Conservation (phyloP, 2,888 invertebrate genomes). For the Trachelus tabidus region DNA sequence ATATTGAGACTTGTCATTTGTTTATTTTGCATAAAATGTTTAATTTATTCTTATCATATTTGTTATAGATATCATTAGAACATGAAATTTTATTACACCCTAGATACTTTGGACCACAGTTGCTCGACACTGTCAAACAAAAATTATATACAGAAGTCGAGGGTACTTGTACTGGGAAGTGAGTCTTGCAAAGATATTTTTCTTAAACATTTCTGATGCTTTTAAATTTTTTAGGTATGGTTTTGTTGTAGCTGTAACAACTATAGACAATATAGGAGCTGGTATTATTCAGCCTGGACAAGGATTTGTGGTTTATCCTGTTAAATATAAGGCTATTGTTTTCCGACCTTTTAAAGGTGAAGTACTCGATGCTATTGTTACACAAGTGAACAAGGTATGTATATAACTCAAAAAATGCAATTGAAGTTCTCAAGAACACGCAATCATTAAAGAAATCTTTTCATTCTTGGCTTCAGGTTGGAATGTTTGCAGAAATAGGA, state of each 20-base stretch:
- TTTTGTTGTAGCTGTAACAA: conserved; percentile 99
- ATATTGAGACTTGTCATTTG: not conserved
- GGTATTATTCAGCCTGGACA: conserved; percentile 97
- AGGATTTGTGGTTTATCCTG: conserved; percentile 98
- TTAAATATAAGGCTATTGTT: conserved; percentile 99
- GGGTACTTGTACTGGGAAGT: conserved; percentile 99
- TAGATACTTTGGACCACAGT: conserved; percentile 96
- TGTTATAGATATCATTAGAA: conserved; percentile 89
- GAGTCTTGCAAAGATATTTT: conserved; percentile 61
- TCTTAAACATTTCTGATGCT: not conserved
- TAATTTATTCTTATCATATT: not conserved
- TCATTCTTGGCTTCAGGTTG: conserved; percentile 74
- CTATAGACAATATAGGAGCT: conserved; percentile 99
- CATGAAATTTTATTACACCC: conserved; percentile 99
- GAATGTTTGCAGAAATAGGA: conserved; percentile 99
- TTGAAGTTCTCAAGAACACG: not conserved
- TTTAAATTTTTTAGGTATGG: conserved; percentile 79
- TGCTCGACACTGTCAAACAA: conserved; percentile 97
- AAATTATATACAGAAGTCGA: conserved; percentile 98
- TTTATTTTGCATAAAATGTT: not conserved
- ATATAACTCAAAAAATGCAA: not conserved
- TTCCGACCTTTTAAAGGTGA: conserved; percentile 99
- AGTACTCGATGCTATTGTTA: conserved; percentile 98
- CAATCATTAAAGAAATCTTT: not conserved
- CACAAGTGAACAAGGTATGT: conserved; percentile 89